phyloP scores from a whole-genome alignment of 37 sponge, comb jelly and placozoan genomes.

The Aplysina aerophoba region DNA sequence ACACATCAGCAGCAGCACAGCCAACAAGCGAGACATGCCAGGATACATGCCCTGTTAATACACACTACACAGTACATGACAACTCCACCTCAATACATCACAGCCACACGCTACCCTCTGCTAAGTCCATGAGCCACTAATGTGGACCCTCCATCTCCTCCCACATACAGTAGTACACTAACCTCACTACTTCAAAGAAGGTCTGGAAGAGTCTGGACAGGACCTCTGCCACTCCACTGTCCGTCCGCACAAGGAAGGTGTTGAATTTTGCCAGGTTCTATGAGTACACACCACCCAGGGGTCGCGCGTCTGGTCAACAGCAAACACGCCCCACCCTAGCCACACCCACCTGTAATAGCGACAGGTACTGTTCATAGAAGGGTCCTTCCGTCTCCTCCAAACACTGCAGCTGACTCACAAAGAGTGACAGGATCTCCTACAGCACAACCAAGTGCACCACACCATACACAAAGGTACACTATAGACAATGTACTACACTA shows the following conservation, averaged over 20 bases:
- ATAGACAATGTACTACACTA: background rate
- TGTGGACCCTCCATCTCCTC: no score
- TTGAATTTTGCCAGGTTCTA: slow-evolving; percentile 65
- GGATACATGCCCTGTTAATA: no score
- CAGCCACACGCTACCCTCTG: background rate
- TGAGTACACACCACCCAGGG: no score
- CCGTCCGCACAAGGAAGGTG: slow-evolving; percentile 65
- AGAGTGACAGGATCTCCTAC: slow-evolving; percentile 81
- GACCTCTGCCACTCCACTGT: slow-evolving; percentile 64
- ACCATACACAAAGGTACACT: background rate
- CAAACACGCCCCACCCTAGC: background rate
- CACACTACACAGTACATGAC: background rate
- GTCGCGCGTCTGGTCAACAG: no score
- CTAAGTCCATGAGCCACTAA: no score
- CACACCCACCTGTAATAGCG: slow-evolving; percentile 70
- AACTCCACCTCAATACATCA: background rate
- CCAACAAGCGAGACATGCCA: background rate
- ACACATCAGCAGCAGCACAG: background rate
- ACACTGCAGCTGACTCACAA: slow-evolving; percentile 72
- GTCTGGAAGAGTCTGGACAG: slow-evolving; percentile 73
- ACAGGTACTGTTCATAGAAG: slow-evolving; percentile 53
- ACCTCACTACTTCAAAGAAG: slow-evolving; percentile 73
- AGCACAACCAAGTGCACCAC: background rate
- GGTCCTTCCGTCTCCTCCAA: slow-evolving; percentile 65
- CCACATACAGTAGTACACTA: background rate